phyloP scores from a whole-genome alignment of 2,797 vertebrate species.

The Mastacembelus armatus region DNA sequence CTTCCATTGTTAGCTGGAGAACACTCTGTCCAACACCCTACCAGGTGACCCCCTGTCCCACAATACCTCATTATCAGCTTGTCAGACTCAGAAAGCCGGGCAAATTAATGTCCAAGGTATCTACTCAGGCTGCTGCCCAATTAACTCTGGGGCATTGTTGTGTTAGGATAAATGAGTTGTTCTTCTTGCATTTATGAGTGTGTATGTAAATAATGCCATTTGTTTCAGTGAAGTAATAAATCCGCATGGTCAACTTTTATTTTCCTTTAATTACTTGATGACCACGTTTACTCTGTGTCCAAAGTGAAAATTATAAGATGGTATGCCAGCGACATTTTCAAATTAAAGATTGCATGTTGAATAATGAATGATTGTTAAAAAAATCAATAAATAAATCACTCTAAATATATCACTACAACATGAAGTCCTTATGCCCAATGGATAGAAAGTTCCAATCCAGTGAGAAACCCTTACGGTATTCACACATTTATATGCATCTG shows the following conservation, averaged over 20 bases:
- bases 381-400: constrained; percentile 14
- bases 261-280: constrained; percentile 51
- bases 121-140: constrained; percentile 63
- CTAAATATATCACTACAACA: neutral
- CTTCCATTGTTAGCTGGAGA: constrained; percentile 63
- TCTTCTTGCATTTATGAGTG: neutral
- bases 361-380: constrained; percentile 9
- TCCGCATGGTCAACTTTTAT: constrained; percentile 37
- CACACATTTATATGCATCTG: constrained; percentile 76
- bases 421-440: constrained; percentile 16
- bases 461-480: constrained; percentile 34
- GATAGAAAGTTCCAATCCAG: constrained; percentile 27
- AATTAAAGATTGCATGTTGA: constrained; percentile 14
- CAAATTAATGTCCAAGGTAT: constrained; percentile 75
- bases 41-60: constrained; percentile 74
- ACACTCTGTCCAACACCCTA: constrained; percentile 56
- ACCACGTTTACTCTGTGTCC: constrained; percentile 13
- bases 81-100: constrained; percentile 69
- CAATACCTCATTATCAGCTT: constrained; percentile 83
- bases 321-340: constrained; percentile 4
- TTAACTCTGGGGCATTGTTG: constrained; percentile 70
- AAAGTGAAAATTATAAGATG: constrained; percentile 1
- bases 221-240: constrained; percentile 37
- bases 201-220: constrained; percentile 44
- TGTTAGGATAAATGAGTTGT: constrained; percentile 60